Evolutionary conservation across 2,888 invertebrate genomes (phyloP).

Genomic region (Euspilapteryx auroguttella): DNA sequence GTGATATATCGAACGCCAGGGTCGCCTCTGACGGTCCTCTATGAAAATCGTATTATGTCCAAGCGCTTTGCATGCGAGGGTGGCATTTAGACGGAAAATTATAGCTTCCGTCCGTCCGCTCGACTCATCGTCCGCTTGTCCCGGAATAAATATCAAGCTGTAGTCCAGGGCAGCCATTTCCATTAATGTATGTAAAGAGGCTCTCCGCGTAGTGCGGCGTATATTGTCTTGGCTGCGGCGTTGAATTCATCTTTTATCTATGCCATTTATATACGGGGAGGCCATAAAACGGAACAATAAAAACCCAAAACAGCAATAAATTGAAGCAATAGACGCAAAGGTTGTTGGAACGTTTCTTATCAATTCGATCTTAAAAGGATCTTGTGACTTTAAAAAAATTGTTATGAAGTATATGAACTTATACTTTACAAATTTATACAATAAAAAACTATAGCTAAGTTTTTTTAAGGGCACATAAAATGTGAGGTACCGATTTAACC

Average conservation of each 20-base stretch:
- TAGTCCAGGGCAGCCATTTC: constrained; percentile 8
- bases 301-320: constrained; percentile 64
- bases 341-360: constrained; percentile 56
- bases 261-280: constrained; percentile 56
- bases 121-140: constrained; percentile 4
- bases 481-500: too few relatives aligned
- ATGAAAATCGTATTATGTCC: constrained; percentile 33
- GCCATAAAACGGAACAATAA: constrained; percentile 64
- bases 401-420: constrained; percentile 56
- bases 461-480: too few relatives aligned
- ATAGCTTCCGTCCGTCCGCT: constrained; percentile 9
- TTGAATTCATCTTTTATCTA: constrained; percentile 58
- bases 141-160: constrained; percentile 6
- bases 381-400: constrained; percentile 47
- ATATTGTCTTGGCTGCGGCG: constrained; percentile 23
- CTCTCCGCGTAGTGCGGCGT: constrained; percentile 5
- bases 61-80: constrained; percentile 14
- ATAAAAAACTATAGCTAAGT: too few relatives aligned
- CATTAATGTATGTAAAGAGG: constrained; percentile 18
- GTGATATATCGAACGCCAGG: constrained; percentile 50
- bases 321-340: constrained; percentile 61
- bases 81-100: constrained; percentile 17
- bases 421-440: too few relatives aligned
- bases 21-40: constrained; percentile 36
- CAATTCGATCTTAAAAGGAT: constrained; percentile 54